A percentile compares a stretch with the other conserved stretches of the same genome.
Conservation (phyloP, 1,140 invertebrate species). For the Anastatus disparis region DNA sequence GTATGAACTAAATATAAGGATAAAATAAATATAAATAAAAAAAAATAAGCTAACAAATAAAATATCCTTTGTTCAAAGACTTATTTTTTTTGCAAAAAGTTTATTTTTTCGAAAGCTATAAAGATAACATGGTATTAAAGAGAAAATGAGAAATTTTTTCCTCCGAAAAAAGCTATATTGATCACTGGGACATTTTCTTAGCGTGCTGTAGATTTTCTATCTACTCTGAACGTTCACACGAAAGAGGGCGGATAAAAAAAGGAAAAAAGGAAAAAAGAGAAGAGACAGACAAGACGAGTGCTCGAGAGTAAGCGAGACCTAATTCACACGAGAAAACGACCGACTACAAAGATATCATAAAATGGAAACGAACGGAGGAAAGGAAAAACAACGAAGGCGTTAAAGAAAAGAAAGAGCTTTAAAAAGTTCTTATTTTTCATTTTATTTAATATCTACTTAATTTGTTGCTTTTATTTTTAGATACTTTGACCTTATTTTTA, state of each 20-base stretch:
- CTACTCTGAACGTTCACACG: not conserved
- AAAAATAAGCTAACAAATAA: too few relatives aligned
- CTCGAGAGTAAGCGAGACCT: conserved; percentile 3
- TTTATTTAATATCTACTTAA: too few relatives aligned
- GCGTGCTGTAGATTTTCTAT: conserved; percentile 22
- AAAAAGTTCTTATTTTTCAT: too few relatives aligned
- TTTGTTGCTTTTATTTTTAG: too few relatives aligned
- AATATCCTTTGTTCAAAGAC: too few relatives aligned
- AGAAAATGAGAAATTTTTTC: not conserved
- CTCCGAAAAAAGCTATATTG: conserved; percentile 1
- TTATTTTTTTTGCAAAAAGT: too few relatives aligned
- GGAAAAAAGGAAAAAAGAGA: not conserved
- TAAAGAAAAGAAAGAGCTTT: too few relatives aligned
- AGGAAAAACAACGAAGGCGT: not conserved
- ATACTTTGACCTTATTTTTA: too few relatives aligned
- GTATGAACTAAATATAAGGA: too few relatives aligned
- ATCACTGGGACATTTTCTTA: conserved; percentile 9
- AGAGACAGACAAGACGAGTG: not conserved
- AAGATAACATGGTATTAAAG: not conserved
- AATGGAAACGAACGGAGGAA: not conserved
- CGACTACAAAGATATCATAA: conserved; percentile 14
- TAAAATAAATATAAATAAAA: too few relatives aligned
- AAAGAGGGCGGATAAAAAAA: conserved; percentile 4
- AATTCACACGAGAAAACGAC: conserved; percentile 8
- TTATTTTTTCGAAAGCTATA: not conserved